Conservation (phyloP, 23 tunicate species). For the Trididemnum nubilum region DNA sequence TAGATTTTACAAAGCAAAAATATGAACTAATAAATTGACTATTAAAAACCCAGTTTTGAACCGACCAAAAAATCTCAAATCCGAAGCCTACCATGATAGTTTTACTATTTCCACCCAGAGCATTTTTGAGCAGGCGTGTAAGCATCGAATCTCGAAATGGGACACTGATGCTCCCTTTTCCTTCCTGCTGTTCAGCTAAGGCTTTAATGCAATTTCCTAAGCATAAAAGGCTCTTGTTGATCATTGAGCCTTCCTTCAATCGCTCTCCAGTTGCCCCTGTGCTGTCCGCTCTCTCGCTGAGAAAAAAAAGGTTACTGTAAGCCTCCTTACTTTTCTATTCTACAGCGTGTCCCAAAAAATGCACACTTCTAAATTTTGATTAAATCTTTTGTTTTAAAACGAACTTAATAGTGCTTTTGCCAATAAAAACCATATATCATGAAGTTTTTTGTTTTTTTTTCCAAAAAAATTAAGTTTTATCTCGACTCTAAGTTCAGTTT, state of each 20-base stretch:
- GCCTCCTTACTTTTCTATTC: no score
- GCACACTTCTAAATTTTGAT: no score
- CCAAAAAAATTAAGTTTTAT: no score
- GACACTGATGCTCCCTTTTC: constrained; percentile 61
- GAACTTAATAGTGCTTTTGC: no score
- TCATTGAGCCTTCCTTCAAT: constrained; percentile 89
- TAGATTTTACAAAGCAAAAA: no score
- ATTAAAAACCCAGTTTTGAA: background rate
- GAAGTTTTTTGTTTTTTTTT: no score
- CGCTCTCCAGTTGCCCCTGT: constrained; percentile 85
- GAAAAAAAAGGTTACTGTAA: background rate
- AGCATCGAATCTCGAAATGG: constrained; percentile 81
- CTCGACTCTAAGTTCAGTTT: no score
- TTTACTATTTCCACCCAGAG: constrained; percentile 95
- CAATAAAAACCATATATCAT: no score
- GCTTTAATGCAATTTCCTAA: constrained; percentile 95
- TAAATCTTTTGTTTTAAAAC: no score
- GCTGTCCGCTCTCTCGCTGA: constrained; percentile 91
- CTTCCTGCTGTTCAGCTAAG: constrained; percentile 72
- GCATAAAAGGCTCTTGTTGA: constrained; percentile 77
- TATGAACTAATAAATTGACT: no score
- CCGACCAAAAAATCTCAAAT: background rate
- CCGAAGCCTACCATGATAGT: constrained; percentile 59
- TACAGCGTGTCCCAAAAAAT: no score
- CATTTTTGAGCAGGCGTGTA: constrained; percentile 83